Evolutionary conservation across 2,888 invertebrate species (phyloP), one percentile per base, ranked within the genome.

Genomic region (Andrena hattorfiana): DNA sequence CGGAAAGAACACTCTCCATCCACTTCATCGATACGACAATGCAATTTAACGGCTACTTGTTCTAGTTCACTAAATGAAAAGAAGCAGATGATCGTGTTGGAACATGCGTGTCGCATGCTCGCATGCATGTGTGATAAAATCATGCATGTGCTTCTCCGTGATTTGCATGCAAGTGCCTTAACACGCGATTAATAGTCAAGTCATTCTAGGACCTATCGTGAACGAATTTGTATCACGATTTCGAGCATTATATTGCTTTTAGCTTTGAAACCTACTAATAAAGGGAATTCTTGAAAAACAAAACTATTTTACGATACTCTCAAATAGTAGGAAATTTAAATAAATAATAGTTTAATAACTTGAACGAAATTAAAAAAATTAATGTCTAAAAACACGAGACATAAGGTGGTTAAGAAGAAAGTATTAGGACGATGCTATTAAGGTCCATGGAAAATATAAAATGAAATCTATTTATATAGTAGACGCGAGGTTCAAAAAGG

Each of bases 31-130:
- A 56, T 54, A 75, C 72, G 75, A 62, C 78, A 63, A 56, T 72
- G 75, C 66, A 75, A 73, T 83, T 72, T 69, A 69, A 83, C 79
- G 68, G 62, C 54, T 79, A 72, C 69, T 76, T 71, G 73, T 78
- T 74, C 82, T 63, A 71, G 56, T 77, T 70, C 56, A 30, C 71
- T 71, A 67, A 71, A 83, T 49, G 67, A 79, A 71, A 83, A 83
- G 67, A 80, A 70, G 80, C 83, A 80, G 77, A 83, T 87, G 84
- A 85, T 75, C 32, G 78, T 80, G 60, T 68, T 60, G 77, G 83
- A 83, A 67, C 68, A 62, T 85, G 81, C 85, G 79, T 85, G 87
- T 62, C 49, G 62, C 85, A 81, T 87, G 78, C 87, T 73, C n/a
- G 77, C 87, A 81, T 87, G 87, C 87, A 66, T 80, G 78, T 72